These are phyloP conservation scores for Drosophila grimshawi DNA, from an alignment of 1,140 invertebrate species.

Conservation along the genomic window DNA sequence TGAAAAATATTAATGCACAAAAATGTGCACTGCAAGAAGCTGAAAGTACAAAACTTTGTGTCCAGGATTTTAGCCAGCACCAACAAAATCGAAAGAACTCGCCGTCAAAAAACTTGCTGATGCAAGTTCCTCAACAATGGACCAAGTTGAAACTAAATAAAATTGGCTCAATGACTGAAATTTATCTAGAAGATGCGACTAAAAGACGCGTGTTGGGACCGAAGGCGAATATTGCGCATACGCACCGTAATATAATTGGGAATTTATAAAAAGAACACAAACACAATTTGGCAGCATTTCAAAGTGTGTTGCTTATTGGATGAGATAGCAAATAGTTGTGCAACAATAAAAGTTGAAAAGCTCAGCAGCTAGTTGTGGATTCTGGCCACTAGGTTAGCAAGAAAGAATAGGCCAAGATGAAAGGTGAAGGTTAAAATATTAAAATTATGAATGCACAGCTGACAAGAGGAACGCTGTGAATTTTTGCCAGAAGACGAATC, in stretches of 20 bases:
- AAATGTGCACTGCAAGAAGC: slow-evolving; percentile 54
- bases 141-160: slow-evolving; percentile 17
- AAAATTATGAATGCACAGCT: too few relatives aligned
- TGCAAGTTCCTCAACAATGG: slow-evolving; percentile 1
- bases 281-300: neutral
- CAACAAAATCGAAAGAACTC: neutral
- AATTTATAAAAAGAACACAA: neutral
- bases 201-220: slow-evolving; percentile 5
- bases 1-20: slow-evolving; percentile 70
- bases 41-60: slow-evolving; percentile 56
- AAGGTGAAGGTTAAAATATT: too few relatives aligned
- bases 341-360: neutral
- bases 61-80: slow-evolving; percentile 18
- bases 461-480: too few relatives aligned
- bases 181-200: slow-evolving; percentile 5
- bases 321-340: neutral
- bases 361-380: neutral
- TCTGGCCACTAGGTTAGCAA: too few relatives aligned
- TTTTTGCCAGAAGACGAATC: too few relatives aligned
- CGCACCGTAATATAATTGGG: slow-evolving; percentile 19
- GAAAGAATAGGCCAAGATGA: too few relatives aligned
- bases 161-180: slow-evolving; percentile 36
- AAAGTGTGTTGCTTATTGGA: slow-evolving; percentile 1
- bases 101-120: slow-evolving; percentile 18
- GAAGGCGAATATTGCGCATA: slow-evolving; percentile 25